These are phyloP conservation scores for Meloidogyne chitwoodi DNA, from an alignment of 1,140 invertebrate species.

Conservation along the genomic window DNA sequence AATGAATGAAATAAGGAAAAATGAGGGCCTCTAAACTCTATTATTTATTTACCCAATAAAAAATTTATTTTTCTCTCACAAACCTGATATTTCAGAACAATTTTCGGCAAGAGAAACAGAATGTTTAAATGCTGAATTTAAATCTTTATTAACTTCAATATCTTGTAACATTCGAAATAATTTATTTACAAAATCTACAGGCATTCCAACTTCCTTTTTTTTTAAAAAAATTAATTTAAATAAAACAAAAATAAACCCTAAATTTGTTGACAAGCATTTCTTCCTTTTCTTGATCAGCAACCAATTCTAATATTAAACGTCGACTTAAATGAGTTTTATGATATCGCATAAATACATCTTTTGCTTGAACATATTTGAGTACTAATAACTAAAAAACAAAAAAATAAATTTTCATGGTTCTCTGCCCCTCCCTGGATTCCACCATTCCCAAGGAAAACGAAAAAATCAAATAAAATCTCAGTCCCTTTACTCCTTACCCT, in stretches of 20 bases:
- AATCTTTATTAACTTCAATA: constrained; percentile 83
- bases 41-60: too few relatives aligned
- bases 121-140: constrained; percentile 62
- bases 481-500: too few relatives aligned
- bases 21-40: too few relatives aligned
- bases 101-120: constrained; percentile 53
- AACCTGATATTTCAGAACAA: constrained; percentile 21
- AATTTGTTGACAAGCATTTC: constrained; percentile 89
- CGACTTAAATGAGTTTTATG: constrained; percentile 96
- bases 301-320: constrained; percentile 87
- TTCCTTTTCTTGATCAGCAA: constrained; percentile 97
- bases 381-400: constrained; percentile 79
- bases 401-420: too few relatives aligned
- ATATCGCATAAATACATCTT: constrained; percentile 99
- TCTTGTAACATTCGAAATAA: constrained; percentile 86
- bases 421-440: too few relatives aligned
- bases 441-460: too few relatives aligned
- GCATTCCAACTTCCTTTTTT: constrained; percentile 93
- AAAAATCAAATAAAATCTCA: too few relatives aligned
- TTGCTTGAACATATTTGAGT: constrained; percentile 97
- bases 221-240: constrained; percentile 24
- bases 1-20: too few relatives aligned
- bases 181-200: constrained; percentile 98
- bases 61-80: constrained; percentile 2
- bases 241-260: constrained; percentile 62